Conservation (phyloP, 2,113 vertebrate genomes). For the Herpailurus yagouaroundi region DNA sequence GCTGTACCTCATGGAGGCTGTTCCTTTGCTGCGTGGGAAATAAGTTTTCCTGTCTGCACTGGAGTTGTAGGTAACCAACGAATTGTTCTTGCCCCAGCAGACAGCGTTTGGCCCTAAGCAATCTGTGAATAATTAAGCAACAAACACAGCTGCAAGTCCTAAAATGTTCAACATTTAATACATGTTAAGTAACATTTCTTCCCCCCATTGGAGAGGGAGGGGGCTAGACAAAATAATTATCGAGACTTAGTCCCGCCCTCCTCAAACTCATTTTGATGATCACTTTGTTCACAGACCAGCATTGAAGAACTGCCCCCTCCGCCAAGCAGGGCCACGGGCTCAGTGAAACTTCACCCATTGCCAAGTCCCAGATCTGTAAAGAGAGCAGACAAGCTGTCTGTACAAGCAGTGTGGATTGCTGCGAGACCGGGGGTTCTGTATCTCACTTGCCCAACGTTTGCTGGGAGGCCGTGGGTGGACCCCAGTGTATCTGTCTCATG, state of each 20-base stretch:
- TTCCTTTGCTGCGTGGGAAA: slow-evolving; percentile 61
- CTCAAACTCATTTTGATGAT: background rate
- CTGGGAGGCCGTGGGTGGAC: too few species aligned
- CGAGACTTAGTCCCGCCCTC: background rate
- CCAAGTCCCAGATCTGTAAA: background rate
- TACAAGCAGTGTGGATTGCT: background rate
- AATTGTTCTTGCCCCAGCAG: slow-evolving; percentile 46
- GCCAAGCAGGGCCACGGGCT: background rate
- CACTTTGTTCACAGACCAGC: background rate
- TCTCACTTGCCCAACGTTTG: background rate
- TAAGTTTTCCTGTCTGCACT: slow-evolving; percentile 22
- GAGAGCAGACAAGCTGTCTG: background rate
- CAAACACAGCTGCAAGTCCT: background rate
- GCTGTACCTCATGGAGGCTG: slow-evolving; percentile 44
- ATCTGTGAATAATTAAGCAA: slow-evolving; percentile 72
- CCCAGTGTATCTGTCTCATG: background rate
- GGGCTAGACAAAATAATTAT: background rate
- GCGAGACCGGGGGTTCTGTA: background rate
- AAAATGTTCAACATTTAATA: slow-evolving; percentile 18
- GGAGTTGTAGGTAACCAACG: slow-evolving; percentile 59
- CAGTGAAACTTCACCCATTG: background rate
- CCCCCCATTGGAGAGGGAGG: background rate
- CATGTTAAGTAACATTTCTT: slow-evolving; percentile 17
- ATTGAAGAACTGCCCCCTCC: background rate
- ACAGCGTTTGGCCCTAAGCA: slow-evolving; percentile 35